Evolutionary conservation across 2,113 vertebrate genomes (phyloP), one percentile per base, ranked within the genome.

Genomic region (Triplophysa dalaica): DNA sequence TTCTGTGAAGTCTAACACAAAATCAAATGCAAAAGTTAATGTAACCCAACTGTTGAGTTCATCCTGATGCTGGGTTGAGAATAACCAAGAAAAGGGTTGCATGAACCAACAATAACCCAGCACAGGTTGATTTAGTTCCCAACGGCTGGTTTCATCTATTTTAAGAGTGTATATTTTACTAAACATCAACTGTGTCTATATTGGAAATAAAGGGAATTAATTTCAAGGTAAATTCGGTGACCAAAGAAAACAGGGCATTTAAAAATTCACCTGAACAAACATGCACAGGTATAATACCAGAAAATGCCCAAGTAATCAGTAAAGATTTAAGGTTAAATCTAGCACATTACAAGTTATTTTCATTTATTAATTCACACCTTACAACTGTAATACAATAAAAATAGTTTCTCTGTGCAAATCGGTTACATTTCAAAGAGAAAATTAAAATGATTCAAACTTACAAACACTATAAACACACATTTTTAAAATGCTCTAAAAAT

Each of bases 401-500:
- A 75, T 63, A 75, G 26, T 58, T 70, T 64, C 14, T 85, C 41
- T 83, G 86, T 87, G 79, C 80, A 85, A 84, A 85, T 77, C 9
- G 16, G 70, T 75, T 80, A 75, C 38, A 77, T 77, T 45, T 81
- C n/a, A 66, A 68, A 58, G 16, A 77, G 21, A 26, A 33, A 45
- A 63, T 74, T 50, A 68, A 66, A 58, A 63, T 63, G 19, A 81
- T 83, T 75, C 38, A 76, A 78, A 74, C 60, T 11, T 79, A 66
- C 68, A 85, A 83, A 81, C 33, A 68, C 56, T 75, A 64, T 41
- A 65, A 70, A 62, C 63, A 45, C 65, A 58, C 14, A 66, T 8
- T 26, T 70, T 54, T 61, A 70, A 70, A 84, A 84, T 80, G 83
- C 43, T 77, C 26, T 72, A 73, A 70, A 81, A 63, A 74, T 75